Conservation (phyloP, 2,797 vertebrate genomes). For the Dermochelys coriacea region DNA sequence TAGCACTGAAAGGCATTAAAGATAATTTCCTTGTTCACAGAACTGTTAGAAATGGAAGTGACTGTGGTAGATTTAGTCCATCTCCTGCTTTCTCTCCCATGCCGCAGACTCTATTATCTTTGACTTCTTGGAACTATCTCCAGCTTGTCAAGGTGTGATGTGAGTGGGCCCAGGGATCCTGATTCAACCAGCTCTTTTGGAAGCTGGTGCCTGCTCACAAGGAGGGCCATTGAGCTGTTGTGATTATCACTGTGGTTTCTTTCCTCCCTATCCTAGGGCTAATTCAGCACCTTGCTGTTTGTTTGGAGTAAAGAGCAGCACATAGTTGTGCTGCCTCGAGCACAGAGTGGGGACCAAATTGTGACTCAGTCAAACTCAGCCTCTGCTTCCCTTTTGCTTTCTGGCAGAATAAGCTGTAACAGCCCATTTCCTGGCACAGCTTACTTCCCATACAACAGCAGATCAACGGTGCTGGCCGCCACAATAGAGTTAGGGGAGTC, state of each 20-base stretch:
- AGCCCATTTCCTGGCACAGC: no score
- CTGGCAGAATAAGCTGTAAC: not conserved
- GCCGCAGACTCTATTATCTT: not conserved
- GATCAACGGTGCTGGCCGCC: no score
- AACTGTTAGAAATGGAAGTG: constrained; percentile 13
- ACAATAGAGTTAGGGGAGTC: not conserved
- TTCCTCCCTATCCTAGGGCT: not conserved
- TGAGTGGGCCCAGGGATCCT: not conserved
- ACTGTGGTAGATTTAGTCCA: not conserved
- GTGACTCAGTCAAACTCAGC: not conserved
- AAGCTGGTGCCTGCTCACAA: not conserved
- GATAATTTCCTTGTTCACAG: constrained; percentile 32
- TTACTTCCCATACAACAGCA: no score
- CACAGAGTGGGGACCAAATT: not conserved
- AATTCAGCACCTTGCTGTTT: not conserved
- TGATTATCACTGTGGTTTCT: not conserved
- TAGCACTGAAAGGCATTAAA: constrained; percentile 30
- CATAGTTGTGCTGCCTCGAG: not conserved
- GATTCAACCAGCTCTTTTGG: not conserved
- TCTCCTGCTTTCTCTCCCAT: not conserved
- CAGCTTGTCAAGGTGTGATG: not conserved
- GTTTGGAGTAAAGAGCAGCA: not conserved
- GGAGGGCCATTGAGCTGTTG: not conserved
- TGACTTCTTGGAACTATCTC: not conserved
- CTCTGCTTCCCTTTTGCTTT: not conserved